phyloP scores from a whole-genome alignment of 2,113 vertebrate species.

The Psittacula cyanocephala region DNA sequence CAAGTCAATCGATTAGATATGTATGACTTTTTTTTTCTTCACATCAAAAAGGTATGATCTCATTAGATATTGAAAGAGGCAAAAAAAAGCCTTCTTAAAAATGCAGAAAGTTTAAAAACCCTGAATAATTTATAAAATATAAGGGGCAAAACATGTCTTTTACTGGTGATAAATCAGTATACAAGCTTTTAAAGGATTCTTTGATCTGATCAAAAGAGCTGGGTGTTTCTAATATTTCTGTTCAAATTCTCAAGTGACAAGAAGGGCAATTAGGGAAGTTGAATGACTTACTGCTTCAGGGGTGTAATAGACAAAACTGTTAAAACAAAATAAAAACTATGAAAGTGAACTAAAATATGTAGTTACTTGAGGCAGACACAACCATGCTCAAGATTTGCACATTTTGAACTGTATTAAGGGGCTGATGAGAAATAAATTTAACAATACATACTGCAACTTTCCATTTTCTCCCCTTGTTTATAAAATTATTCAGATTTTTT shows the following conservation, averaged over 20 bases:
- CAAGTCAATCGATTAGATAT: not conserved
- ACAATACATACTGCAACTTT: not conserved
- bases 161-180: not conserved
- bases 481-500: not conserved
- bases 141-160: not conserved
- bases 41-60: not conserved
- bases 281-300: conserved; percentile 25
- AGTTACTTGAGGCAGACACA: not conserved
- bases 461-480: not conserved
- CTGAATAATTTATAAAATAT: not conserved
- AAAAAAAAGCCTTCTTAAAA: not conserved
- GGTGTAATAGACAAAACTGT: not conserved
- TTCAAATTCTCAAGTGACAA: conserved; percentile 38
- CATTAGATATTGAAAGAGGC: not conserved
- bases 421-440: not conserved
- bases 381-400: not conserved
- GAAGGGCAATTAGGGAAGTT: conserved; percentile 8
- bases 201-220: conserved; percentile 39
- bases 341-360: not conserved
- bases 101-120: not conserved
- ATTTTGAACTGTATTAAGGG: not conserved
- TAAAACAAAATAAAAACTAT: not conserved
- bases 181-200: conserved; percentile 4
- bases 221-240: conserved; percentile 10
- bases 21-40: not conserved